Conservation (phyloP, 2,113 vertebrate genomes). For the Centropus bengalensis region DNA sequence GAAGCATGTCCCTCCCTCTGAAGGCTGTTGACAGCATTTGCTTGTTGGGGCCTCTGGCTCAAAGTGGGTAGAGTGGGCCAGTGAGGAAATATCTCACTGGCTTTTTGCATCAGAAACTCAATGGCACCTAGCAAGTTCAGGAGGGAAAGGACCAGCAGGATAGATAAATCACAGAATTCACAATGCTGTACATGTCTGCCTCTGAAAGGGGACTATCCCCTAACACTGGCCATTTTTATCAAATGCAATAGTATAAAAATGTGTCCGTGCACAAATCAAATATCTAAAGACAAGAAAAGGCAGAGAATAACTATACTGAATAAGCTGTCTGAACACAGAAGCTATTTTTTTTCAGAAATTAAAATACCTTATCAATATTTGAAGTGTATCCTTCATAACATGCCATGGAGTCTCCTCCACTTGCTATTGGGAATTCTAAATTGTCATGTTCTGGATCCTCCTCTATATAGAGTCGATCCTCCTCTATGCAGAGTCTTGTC, state of each 20-base stretch:
- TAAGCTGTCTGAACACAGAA: background rate
- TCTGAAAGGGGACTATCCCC: background rate
- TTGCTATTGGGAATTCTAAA: constrained; percentile 51
- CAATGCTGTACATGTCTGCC: background rate
- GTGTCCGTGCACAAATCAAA: background rate
- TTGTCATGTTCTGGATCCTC: constrained; percentile 68
- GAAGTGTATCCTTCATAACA: constrained; percentile 68
- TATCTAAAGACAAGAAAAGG: background rate
- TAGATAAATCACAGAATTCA: background rate
- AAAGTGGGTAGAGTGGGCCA: background rate
- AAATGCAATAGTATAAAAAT: background rate
- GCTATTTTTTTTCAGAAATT: constrained; percentile 22
- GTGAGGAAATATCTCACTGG: background rate
- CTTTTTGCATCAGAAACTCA: background rate
- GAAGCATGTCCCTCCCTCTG: background rate
- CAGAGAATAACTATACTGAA: background rate
- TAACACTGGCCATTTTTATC: background rate
- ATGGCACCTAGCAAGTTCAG: background rate
- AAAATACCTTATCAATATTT: constrained; percentile 80
- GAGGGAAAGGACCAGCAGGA: background rate
- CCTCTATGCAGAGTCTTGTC: constrained; percentile 86
- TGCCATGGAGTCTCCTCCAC: constrained; percentile 50
- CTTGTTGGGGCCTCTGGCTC: background rate
- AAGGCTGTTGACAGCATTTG: background rate
- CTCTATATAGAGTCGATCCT: constrained; percentile 85